These are phyloP conservation scores for Squalus acanthias DNA, from an alignment of 2,797 vertebrate genomes.

Conservation along the genomic window DNA sequence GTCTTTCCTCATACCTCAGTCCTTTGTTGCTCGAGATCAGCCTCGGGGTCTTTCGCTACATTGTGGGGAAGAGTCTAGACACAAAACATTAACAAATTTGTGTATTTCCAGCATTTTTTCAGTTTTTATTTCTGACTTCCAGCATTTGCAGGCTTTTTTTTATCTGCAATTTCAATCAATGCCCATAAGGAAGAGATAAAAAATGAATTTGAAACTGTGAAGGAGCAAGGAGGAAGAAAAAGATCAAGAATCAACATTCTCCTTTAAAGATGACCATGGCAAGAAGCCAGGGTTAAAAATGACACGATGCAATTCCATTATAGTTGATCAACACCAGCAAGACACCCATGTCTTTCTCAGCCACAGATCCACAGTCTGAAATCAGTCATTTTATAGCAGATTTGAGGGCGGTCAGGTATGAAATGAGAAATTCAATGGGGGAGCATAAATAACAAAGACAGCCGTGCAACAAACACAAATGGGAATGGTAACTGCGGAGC, in stretches of 20 bases:
- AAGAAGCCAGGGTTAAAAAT: conserved; percentile 5
- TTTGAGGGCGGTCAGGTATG: conserved; percentile 18
- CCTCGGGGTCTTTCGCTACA: too few relatives aligned
- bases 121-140: not conserved
- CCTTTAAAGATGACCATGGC: not conserved
- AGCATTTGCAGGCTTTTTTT: not conserved
- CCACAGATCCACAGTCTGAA: not conserved
- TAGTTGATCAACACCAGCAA: not conserved
- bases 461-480: not conserved
- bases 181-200: not conserved
- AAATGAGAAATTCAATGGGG: conserved; percentile 31
- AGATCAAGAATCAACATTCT: not conserved
- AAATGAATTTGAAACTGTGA: not conserved
- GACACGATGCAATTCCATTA: not conserved
- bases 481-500: not conserved
- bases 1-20: too few relatives aligned
- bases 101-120: not conserved
- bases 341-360: not conserved
- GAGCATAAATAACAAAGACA: conserved; percentile 25
- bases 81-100: not conserved
- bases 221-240: not conserved
- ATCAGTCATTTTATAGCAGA: conserved; percentile 33
- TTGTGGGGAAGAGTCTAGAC: not conserved
- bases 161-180: not conserved
- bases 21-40: too few relatives aligned